Evolutionary conservation across 1,140 invertebrate species (phyloP), one percentile per base, ranked within the genome.

Genomic region (Chironomus tepperi): DNA sequence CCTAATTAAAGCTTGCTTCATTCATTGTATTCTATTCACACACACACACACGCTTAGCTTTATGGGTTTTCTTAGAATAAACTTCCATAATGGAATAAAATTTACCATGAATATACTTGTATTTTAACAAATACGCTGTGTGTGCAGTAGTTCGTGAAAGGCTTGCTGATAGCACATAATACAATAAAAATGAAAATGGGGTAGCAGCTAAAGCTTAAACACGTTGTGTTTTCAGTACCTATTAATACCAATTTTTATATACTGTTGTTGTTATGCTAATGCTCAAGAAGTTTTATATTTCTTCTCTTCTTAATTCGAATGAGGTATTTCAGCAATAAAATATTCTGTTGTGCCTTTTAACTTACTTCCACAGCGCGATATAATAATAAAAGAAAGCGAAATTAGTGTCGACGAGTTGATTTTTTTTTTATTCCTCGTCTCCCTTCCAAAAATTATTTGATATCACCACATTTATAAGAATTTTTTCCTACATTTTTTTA

Each of bases 331-430:
- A 34, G 24, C 24, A 34, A 34, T 34, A 34, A 34, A 34, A 34
- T 34, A 34, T 34, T 34, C 24, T 34, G 24, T 34, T 34, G 24
- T 34, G 24, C 24, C 24, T 34, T 34, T 34, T 34, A 34, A 34
- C 47, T 57, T 57, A 57, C n/a, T 57, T 57, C 47, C 12, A 57
- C 47, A 57, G 47, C 47, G n/a, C 47, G 9, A 57, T 57, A n/a
- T 12, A 57, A 57, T 34, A 34, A 34, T 34, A 34, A 57, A 57
- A 57, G 12, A 57, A 57, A 57, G 12, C n/a, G 18, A 70, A 70
- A 70, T 70, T 70, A 70, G 65, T 70, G 65, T 70, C 65, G 65
- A 70, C 65, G 65, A 70, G 65, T 70, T 70, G 16, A 70, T 70
- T 70, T 57, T 10, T 57, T 10, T 57, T 3, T 34, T n/a, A n/a